Evolutionary conservation across 1,140 invertebrate species (phyloP).

Genomic region (Arion vulgaris): DNA sequence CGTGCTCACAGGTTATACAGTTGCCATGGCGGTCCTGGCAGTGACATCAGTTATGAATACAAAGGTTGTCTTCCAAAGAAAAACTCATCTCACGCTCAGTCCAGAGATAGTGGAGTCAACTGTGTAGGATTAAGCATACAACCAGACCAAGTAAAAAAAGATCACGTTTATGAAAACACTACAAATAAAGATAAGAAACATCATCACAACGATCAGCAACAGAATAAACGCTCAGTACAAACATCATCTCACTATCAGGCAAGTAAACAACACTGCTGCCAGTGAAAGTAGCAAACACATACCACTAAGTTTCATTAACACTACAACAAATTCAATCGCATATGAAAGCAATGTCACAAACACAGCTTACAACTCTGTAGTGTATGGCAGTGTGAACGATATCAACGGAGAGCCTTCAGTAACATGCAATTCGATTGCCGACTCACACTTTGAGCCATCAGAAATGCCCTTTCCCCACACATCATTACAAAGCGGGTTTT

Average conservation of each 20-base stretch:
- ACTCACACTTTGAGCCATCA: not conserved
- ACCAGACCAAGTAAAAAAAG: slow-evolving; percentile 2
- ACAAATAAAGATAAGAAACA: not conserved
- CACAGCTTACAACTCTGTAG: slow-evolving; percentile 33
- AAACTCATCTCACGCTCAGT: slow-evolving; percentile 55
- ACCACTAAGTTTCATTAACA: not conserved
- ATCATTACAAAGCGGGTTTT: slow-evolving; percentile 12
- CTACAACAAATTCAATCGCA: not conserved
- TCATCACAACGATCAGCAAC: no score
- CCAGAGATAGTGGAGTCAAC: slow-evolving; percentile 66
- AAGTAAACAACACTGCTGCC: not conserved
- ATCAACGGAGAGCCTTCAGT: not conserved
- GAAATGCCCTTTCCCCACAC: not conserved
- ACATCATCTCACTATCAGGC: not conserved
- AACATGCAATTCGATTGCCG: not conserved
- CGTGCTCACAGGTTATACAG: slow-evolving; percentile 36
- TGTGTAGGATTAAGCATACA: slow-evolving; percentile 55
- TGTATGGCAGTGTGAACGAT: slow-evolving; percentile 7
- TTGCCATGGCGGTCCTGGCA: slow-evolving; percentile 41
- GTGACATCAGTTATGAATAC: slow-evolving; percentile 63
- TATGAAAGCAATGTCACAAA: slow-evolving; percentile 5
- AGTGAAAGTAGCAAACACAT: not conserved
- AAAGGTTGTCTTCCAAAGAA: slow-evolving; percentile 61
- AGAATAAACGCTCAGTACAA: not conserved
- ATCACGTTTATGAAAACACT: slow-evolving; percentile 26